Conservation (phyloP, 1,140 invertebrate genomes). For the Ridgeia piscesae region DNA sequence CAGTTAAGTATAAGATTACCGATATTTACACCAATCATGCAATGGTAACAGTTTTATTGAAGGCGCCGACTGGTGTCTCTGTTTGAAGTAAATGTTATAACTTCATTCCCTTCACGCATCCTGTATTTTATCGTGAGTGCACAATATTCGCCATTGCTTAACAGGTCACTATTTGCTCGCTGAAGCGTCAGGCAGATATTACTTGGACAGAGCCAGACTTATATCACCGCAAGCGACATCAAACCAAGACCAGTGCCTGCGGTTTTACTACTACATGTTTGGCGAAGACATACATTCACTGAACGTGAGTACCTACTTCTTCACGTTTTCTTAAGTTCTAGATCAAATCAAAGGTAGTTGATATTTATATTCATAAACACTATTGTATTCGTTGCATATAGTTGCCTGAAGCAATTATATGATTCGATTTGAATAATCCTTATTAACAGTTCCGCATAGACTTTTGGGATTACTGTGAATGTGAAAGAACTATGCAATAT, state of each 20-base stretch:
- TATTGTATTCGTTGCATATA: too few species aligned
- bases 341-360: background rate
- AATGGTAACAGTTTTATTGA: too few species aligned
- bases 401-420: too few species aligned
- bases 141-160: background rate
- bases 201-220: background rate
- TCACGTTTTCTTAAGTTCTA: background rate
- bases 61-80: too few species aligned
- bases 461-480: too few species aligned
- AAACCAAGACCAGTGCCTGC: background rate
- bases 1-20: too few species aligned
- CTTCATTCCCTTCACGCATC: too few species aligned
- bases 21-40: too few species aligned
- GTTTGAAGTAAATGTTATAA: too few species aligned
- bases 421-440: too few species aligned
- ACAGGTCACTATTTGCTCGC: conserved; percentile 13
- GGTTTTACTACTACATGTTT: conserved; percentile 24
- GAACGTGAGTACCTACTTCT: background rate
- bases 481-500: too few species aligned
- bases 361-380: background rate
- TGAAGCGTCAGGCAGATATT: conserved; percentile 20
- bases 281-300: conserved; percentile 10
- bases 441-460: too few species aligned
- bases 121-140: background rate
- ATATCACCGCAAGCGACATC: background rate